Evolutionary conservation across 2,113 vertebrate species (phyloP), one percentile per base, ranked within the genome.

Genomic region (Megaleporinus macrocephalus): DNA sequence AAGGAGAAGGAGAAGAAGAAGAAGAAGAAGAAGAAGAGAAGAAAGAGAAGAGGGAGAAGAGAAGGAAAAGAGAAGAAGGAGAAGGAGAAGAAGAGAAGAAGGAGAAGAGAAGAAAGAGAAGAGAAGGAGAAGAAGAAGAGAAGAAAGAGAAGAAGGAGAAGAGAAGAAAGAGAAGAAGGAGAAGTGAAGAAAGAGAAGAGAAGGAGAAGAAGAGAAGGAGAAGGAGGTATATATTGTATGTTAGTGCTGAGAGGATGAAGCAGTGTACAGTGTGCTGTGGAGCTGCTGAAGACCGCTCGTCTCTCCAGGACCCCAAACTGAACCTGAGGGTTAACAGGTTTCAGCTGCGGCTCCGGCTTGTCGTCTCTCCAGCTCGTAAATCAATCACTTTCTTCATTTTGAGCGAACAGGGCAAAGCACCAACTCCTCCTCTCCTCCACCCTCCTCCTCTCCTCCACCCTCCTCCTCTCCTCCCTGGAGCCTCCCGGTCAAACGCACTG

Each of bases 371-470:
- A 91, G 86, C 79, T 82, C 70, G 78, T 86, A 89, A 91, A 93
- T 93, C 91, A 93, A 91, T 92, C 92, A 91, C 89, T 90, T 91
- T 90, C 92, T 91, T 91, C 86, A 89, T 86, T 91, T 88, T 74
- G 78, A 89, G 89, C 87, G 89, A 84, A 81, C 83, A 86, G 73
- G 7, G 76, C 85, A 83, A 89, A 93, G 89, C 89, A 66, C 90
- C 89, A 70, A 85, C 83, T 70, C 77, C 72, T 73, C 74, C 72
- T 75, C 66, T 75, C 65, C 29, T 62, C 24, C 71, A 57, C 78
- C 87, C 84, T 80, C 80, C 66, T 78, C 82, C 84, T 81, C 86
- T 84, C 68, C 77, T 76, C 83, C 87, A 83, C 83, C 87, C 77
- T 78, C 87, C 89, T 90, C 84, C 27, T n/a, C n/a, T n/a, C 83